A percentile compares a stretch with the other conserved stretches of the same genome.
phyloP scores from a whole-genome alignment of 2,113 vertebrate species.

The Azemiops feae region DNA sequence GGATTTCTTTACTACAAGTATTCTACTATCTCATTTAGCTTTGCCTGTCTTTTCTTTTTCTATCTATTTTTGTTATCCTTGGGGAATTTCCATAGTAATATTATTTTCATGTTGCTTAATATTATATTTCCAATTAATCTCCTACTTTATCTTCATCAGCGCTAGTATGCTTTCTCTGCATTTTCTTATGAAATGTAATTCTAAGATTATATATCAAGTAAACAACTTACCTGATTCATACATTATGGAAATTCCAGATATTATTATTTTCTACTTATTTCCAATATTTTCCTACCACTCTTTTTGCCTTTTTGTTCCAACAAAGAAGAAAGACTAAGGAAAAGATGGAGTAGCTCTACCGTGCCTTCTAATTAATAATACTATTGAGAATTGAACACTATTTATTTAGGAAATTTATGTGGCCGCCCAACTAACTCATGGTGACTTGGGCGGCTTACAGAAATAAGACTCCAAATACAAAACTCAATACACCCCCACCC shows the following conservation, averaged over 20 bases:
- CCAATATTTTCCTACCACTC: neutral
- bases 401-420: too few relatives aligned
- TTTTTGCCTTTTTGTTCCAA: neutral
- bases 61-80: neutral
- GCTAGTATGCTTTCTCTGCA: neutral
- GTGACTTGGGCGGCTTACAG: neutral
- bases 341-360: neutral
- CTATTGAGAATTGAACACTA: neutral
- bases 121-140: neutral
- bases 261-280: neutral
- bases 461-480: neutral
- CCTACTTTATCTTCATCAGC: neutral
- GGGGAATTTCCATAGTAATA: neutral
- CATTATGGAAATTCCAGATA: neutral
- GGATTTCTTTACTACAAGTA: neutral
- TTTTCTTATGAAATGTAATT: neutral
- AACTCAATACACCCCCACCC: too few relatives aligned
- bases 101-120: neutral
- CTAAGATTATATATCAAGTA: neutral
- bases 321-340: neutral
- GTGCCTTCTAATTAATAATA: neutral
- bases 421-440: neutral
- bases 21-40: neutral
- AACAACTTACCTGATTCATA: neutral
- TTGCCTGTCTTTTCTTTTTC: neutral